phyloP scores from a whole-genome alignment of 1,140 invertebrate genomes.

The Bombus impatiens region DNA sequence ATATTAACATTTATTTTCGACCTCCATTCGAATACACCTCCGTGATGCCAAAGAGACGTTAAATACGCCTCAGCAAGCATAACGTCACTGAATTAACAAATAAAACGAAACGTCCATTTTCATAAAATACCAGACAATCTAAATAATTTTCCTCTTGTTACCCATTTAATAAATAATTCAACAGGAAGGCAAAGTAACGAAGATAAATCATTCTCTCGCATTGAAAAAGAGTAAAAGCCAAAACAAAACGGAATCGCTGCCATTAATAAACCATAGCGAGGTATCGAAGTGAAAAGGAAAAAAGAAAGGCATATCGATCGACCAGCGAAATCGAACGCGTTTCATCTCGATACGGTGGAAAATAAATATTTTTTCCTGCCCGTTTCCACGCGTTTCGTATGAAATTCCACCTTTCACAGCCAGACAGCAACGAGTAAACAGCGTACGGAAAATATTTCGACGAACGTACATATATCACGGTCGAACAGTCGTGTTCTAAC shows the following conservation, averaged over 20 bases:
- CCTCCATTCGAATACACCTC: neutral
- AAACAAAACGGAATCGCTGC: no score
- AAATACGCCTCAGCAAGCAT: neutral
- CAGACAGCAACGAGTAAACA: slow-evolving; percentile 7
- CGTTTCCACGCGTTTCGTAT: neutral
- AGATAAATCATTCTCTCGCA: neutral
- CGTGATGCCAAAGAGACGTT: neutral
- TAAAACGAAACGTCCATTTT: neutral
- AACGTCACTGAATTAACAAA: neutral
- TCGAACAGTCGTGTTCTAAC: slow-evolving; percentile 8
- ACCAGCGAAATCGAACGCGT: neutral
- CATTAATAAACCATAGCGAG: neutral
- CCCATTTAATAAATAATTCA: neutral
- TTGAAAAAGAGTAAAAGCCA: neutral
- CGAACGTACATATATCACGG: slow-evolving; percentile 13
- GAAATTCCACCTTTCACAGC: slow-evolving; percentile 15
- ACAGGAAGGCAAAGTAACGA: neutral
- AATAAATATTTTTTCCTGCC: slow-evolving; percentile 19
- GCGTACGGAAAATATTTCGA: slow-evolving; percentile 31
- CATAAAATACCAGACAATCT: neutral
- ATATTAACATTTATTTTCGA: neutral
- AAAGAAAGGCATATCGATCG: neutral
- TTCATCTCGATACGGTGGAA: neutral
- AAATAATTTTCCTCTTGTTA: neutral
- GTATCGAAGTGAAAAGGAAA: no score